Conservation (phyloP, 1,140 invertebrate species). For the Pogonus chalceus region DNA sequence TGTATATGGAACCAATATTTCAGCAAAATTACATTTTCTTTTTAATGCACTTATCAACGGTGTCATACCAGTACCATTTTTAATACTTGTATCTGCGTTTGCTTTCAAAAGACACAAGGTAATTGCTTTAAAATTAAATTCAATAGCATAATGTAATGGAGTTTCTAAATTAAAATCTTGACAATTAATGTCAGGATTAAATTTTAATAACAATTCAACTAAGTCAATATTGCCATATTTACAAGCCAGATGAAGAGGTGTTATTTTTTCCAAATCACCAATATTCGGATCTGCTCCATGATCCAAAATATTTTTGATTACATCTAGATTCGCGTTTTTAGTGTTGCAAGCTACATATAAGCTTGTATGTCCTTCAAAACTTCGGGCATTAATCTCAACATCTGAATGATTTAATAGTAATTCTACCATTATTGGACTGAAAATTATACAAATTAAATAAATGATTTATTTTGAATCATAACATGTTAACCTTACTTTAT, state of each 20-base stretch:
- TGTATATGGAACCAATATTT: neutral
- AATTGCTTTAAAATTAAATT: neutral
- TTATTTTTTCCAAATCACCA: neutral
- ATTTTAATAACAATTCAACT: neutral
- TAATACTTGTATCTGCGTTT: neutral
- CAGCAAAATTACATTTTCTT: neutral
- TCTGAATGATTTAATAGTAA: neutral
- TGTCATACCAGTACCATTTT: neutral
- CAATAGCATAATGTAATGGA: neutral
- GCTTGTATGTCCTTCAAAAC: neutral
- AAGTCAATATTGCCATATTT: neutral
- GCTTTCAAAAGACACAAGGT: neutral
- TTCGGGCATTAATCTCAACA: neutral
- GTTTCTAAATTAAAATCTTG: neutral
- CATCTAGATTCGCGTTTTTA: neutral
- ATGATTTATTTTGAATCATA: too few species aligned
- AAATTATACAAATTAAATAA: too few species aligned
- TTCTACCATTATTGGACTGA: neutral
- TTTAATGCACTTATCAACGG: neutral
- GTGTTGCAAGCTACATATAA: neutral
- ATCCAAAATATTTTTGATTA: neutral
- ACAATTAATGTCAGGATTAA: neutral
- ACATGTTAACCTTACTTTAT: too few species aligned
- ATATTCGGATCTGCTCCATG: neutral
- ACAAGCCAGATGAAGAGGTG: neutral